Evolutionary conservation across 2,113 vertebrate species (phyloP).

Genomic region (Aythya baeri): DNA sequence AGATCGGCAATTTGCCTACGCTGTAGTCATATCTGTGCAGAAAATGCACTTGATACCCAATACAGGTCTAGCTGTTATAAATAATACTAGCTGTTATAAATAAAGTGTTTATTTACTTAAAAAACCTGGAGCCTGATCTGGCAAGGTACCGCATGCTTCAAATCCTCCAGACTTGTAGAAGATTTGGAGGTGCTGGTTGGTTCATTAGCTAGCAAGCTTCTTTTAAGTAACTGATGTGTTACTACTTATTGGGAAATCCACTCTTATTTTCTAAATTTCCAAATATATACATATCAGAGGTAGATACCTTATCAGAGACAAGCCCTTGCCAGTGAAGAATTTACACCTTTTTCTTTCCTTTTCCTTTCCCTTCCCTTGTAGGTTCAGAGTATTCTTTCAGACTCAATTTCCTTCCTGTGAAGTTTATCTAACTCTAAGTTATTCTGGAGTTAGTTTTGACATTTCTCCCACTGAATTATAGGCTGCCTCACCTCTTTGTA

Average conservation of each 20-base stretch:
- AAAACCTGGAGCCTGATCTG: background rate
- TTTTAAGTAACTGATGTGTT: background rate
- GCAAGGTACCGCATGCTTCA: background rate
- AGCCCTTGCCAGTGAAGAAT: background rate
- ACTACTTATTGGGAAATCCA: background rate
- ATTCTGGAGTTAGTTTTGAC: background rate
- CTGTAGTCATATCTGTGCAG: conserved; percentile 1
- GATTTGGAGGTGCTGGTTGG: background rate
- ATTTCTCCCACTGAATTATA: background rate
- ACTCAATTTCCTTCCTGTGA: background rate
- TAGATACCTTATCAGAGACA: background rate
- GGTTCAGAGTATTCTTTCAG: background rate
- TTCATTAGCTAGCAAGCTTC: background rate
- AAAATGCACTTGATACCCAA: conserved; percentile 33
- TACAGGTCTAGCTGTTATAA: conserved; percentile 37
- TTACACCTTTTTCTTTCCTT: background rate
- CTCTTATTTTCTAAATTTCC: background rate
- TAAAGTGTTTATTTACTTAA: conserved; percentile 30
- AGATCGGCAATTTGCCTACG: conserved; percentile 4
- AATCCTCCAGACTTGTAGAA: background rate
- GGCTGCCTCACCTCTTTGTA: background rate
- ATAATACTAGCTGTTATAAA: conserved; percentile 44
- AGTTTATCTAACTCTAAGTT: background rate
- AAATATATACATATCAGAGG: background rate
- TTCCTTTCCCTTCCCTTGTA: background rate